These are phyloP conservation scores for Drosophila orena DNA, from an alignment of 1,140 invertebrate genomes.

Conservation along the genomic window DNA sequence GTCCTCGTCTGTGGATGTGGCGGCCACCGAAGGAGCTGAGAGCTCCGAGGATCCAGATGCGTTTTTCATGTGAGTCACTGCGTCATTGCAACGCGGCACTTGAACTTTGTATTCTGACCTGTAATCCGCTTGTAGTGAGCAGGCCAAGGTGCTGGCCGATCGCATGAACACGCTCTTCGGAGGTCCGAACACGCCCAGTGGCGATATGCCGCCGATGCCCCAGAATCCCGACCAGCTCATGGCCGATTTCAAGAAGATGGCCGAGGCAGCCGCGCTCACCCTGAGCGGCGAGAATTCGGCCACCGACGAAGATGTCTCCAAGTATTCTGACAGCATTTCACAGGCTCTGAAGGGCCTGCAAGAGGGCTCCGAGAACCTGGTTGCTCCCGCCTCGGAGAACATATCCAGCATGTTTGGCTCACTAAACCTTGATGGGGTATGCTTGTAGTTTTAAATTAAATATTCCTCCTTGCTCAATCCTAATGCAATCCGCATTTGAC, in stretches of 20 bases:
- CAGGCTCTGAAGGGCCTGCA: slow-evolving; percentile 83
- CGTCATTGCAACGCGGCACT: slow-evolving; percentile 6
- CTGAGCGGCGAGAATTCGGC: slow-evolving; percentile 75
- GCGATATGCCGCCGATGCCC: slow-evolving; percentile 73
- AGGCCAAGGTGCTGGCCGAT: slow-evolving; percentile 81
- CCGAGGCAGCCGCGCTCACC: slow-evolving; percentile 79
- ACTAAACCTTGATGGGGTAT: slow-evolving; percentile 69
- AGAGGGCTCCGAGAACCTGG: slow-evolving; percentile 85
- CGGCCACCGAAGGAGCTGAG: slow-evolving; percentile 14
- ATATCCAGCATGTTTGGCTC: slow-evolving; percentile 86
- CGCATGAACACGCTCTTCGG: slow-evolving; percentile 82
- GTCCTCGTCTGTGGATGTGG: slow-evolving; percentile 25
- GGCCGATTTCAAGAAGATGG: slow-evolving; percentile 83
- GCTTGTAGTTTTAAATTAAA: not conserved
- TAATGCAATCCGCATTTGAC: not conserved
- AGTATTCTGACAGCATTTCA: slow-evolving; percentile 84
- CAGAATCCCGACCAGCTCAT: slow-evolving; percentile 80
- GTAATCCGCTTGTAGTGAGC: slow-evolving; percentile 56
- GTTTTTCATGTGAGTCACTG: slow-evolving; percentile 75
- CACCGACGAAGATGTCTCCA: slow-evolving; percentile 75
- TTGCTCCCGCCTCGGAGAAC: slow-evolving; percentile 85
- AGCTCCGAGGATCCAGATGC: slow-evolving; percentile 53
- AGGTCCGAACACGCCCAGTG: slow-evolving; percentile 70
- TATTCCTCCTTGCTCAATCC: not conserved
- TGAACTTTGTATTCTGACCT: slow-evolving; percentile 65